Base-by-base conservation (phyloP, 2,888 invertebrate genomes). In the Drosophila eohydei region DNA sequence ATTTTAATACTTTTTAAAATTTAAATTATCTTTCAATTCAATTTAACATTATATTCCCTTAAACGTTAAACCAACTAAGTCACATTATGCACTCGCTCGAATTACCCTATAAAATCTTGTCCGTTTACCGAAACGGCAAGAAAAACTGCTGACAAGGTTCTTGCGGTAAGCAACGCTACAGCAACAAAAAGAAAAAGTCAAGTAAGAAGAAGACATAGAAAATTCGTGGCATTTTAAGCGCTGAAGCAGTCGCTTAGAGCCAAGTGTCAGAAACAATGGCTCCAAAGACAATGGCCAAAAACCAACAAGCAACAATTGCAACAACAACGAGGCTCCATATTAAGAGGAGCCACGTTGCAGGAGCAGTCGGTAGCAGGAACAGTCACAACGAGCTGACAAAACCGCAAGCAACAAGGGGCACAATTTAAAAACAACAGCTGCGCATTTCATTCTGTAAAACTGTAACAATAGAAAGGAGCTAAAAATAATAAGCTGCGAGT, bases 401-500 rank as follows among this genome's bases (percentile, higher is more conserved):
- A 72, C 78, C 76, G 51, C 80, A 65, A 63, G 58, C 75, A 79
- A 74, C 71, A 71, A 67, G 70, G 34, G 57, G 72, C 73, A 85
- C 81, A 80, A 86, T 86, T 86, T 78, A 74, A 88, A 86, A 85
- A 80, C 86, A 84, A 84, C 83, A 83, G 88, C 83, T 88, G 88
- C 73, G 86, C 83, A 74, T 80, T 83, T 78, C 50, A 67, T 67
- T 57, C 65, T 28, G 30, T 26, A 62, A 54, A 34, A 71, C 40
- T 54, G 54, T 58, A 64, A 70, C 81, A 72, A 78, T 62, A 63
- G 74, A 43, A 34, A 43, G 44, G 40, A 72, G 54, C 56, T 36
- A 56, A 59, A 40, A 46, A 16, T 40, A 41, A 30, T 34, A 54
- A 12, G 14, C 3, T 3, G 2, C 1, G 8, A 4, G n/a, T 3